phyloP scores from a whole-genome alignment of 2,113 vertebrate genomes.

The Phoxinus phoxinus region DNA sequence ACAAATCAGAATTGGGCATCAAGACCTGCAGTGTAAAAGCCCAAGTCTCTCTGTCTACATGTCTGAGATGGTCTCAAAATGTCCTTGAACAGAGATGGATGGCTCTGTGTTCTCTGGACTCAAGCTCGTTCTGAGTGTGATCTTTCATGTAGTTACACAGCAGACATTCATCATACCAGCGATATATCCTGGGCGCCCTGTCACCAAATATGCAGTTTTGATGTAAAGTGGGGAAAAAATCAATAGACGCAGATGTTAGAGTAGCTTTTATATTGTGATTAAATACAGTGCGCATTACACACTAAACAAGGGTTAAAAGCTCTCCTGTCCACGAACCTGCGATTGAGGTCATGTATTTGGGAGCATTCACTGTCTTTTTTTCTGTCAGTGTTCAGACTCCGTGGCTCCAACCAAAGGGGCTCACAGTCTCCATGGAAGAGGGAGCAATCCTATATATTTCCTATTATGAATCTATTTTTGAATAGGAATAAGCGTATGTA shows the following conservation, averaged over 20 bases:
- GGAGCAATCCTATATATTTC: conserved; percentile 61
- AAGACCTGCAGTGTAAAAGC: too few species aligned
- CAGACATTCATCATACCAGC: conserved; percentile 38
- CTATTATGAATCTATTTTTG: conserved; percentile 62
- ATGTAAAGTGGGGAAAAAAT: conserved; percentile 73
- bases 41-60: background rate
- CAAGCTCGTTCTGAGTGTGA: background rate
- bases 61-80: conserved; percentile 20
- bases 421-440: conserved; percentile 57
- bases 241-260: conserved; percentile 63
- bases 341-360: conserved; percentile 42
- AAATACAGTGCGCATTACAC: conserved; percentile 66
- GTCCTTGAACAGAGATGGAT: conserved; percentile 34
- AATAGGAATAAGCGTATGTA: background rate
- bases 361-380: conserved; percentile 58
- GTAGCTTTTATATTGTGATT: conserved; percentile 68
- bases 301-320: conserved; percentile 58
- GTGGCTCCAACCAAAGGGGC: conserved; percentile 70
- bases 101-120: background rate
- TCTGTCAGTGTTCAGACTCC: conserved; percentile 74
- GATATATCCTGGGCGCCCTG: conserved; percentile 57
- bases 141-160: conserved; percentile 17
- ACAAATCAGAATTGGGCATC: too few species aligned
- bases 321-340: conserved; percentile 55
- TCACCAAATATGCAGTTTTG: conserved; percentile 74